Conservation (phyloP, 2,797 vertebrate genomes). For the Anniella stebbinsi region DNA sequence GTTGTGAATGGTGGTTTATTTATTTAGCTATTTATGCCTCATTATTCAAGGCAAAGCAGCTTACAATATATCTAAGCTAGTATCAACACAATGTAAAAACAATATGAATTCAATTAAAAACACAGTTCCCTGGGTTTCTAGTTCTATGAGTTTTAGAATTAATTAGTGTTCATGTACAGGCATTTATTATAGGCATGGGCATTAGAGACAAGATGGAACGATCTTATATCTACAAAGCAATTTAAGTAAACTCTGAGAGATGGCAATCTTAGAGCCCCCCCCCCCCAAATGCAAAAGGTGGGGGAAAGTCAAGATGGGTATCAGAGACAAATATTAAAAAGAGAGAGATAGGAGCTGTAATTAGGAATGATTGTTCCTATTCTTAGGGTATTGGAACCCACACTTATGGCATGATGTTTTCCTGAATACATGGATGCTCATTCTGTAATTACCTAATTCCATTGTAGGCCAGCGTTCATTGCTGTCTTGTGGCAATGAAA, state of each 20-base stretch:
- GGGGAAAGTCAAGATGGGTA: not conserved
- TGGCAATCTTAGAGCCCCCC: not conserved
- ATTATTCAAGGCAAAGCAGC: too few species aligned
- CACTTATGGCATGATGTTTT: slow-evolving; percentile 32
- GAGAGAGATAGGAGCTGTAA: not conserved
- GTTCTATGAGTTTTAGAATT: too few species aligned
- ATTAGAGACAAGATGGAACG: too few species aligned
- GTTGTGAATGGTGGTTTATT: not conserved
- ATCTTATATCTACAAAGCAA: not conserved
- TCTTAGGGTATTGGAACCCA: slow-evolving; percentile 7
- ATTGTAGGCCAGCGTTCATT: not conserved
- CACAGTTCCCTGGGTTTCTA: too few species aligned
- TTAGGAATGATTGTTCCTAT: not conserved
- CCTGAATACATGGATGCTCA: not conserved
- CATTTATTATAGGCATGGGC: not conserved
- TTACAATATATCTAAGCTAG: too few species aligned
- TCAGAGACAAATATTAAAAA: not conserved
- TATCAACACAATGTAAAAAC: too few species aligned
- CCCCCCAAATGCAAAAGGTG: not conserved
- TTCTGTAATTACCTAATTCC: slow-evolving; percentile 13
- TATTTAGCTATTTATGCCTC: too few species aligned
- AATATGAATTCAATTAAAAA: too few species aligned
- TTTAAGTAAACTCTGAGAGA: not conserved
- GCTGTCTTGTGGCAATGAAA: slow-evolving; percentile 36
- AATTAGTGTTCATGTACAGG: not conserved